Evolutionary conservation across 1,140 invertebrate genomes (phyloP), one percentile per base, ranked within the genome.

Genomic region (Drosophila trapezifrons): DNA sequence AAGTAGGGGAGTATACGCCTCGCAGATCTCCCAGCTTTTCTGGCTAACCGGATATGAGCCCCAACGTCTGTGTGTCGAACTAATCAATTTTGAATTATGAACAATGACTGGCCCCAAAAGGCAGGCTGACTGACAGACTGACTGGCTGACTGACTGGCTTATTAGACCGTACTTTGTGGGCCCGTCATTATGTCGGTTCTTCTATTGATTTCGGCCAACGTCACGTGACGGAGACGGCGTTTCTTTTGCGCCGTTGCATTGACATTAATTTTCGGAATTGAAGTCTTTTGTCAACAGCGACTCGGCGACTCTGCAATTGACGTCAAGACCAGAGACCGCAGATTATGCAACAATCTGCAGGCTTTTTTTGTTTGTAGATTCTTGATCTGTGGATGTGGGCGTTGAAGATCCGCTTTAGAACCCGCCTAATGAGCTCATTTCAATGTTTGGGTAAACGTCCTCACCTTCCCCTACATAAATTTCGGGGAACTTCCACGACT

Each of bases 31-130:
- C 25, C 4, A 63, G 64, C 74, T 63, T 52, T 64, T 54, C 57
- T 75, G 47, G 20, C 43, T 35, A 87, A 62, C 82, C 82, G 82
- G 82, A 85, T 85, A 71, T 72, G 40, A 71, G 76, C 66, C 27
- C 5, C 15, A 2, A 38, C 37, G 37, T 22, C 51, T 22, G 45
- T 69, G 47, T 75, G 78, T 63, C 66, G 56, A 76, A 76, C 82
- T 60, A 82, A 82, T 87, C 82, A 87, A 79, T 87, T 78, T 87
- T 29, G 52, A 87, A 85, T 82, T 85, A 85, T 72, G 65, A 87
- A 87, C 76, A 83, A 79, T 83, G 67, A 59, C 42, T 58, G 60
- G 46, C 73, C 73, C 73, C 72, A 76, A 76, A 76, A 66, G 72
- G 67, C 69, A 62, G 38, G 40, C 35, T 59, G 49, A 49, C 10